Evolutionary conservation across 2,797 vertebrate species (phyloP).

Genomic region (Hapalemur alaotrensis): DNA sequence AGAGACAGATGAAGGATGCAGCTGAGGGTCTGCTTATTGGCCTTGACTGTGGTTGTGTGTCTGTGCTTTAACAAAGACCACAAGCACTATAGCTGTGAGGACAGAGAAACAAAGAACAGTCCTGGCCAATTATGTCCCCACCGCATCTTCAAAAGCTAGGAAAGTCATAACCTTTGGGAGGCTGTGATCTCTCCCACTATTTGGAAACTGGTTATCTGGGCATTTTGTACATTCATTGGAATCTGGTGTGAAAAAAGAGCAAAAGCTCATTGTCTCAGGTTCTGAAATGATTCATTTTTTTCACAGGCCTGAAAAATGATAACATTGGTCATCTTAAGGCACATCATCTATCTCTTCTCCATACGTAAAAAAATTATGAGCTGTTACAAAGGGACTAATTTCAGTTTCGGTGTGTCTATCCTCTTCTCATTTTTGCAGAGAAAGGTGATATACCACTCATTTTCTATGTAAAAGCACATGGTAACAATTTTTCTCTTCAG

Average conservation of each 20-base stretch:
- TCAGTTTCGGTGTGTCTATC: not conserved
- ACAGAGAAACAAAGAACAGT: not conserved
- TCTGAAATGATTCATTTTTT: not conserved
- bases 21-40: not conserved
- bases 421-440: not conserved
- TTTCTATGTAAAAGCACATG: not conserved
- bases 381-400: not conserved
- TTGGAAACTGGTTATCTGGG: not conserved
- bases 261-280: not conserved
- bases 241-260: not conserved
- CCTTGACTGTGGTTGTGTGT: not conserved
- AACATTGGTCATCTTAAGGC: not conserved
- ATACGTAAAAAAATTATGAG: not conserved
- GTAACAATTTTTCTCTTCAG: not conserved
- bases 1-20: not conserved
- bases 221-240: not conserved
- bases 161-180: not conserved
- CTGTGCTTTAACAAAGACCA: not conserved
- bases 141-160: not conserved
- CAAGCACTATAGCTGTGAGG: not conserved
- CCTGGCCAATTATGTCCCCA: not conserved
- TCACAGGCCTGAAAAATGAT: not conserved
- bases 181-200: not conserved
- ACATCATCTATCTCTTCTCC: not conserved
- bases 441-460: not conserved